These are phyloP conservation scores for Holacanthus passer DNA, from an alignment of 2,113 vertebrate species.

Conservation along the genomic window DNA sequence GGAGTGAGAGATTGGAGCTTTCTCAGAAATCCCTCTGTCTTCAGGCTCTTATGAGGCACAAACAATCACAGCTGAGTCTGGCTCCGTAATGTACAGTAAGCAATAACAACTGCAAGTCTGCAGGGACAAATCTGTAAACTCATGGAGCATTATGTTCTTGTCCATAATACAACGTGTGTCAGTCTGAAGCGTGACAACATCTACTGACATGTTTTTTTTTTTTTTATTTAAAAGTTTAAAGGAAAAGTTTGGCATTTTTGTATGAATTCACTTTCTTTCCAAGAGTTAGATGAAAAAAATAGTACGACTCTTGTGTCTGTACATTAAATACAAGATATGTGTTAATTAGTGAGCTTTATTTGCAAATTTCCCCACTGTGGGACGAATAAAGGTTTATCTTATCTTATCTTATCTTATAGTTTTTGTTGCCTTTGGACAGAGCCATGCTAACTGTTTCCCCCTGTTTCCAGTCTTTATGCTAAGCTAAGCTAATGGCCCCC, in stretches of 20 bases:
- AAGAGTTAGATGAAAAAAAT: neutral
- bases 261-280: neutral
- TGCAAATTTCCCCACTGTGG: no score
- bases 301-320: neutral
- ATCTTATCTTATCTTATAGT: no score
- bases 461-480: neutral
- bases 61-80: slow-evolving; percentile 41
- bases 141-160: slow-evolving; percentile 6
- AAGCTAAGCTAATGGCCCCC: neutral
- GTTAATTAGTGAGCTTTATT: neutral
- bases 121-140: slow-evolving; percentile 42
- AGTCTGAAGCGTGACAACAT: neutral
- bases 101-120: slow-evolving; percentile 53
- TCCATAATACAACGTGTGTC: neutral
- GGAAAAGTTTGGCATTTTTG: neutral
- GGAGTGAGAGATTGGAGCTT: slow-evolving; percentile 70
- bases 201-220: slow-evolving; percentile 8
- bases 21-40: slow-evolving; percentile 68
- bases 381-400: no score
- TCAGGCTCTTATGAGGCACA: slow-evolving; percentile 49
- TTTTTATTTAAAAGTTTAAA: neutral
- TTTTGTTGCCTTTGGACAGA: no score
- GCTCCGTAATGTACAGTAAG: slow-evolving; percentile 53
- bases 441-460: neutral
- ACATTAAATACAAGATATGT: neutral